These are phyloP conservation scores for Ptychoptera contaminata DNA, from an alignment of 2,888 invertebrate species.

Conservation along the genomic window DNA sequence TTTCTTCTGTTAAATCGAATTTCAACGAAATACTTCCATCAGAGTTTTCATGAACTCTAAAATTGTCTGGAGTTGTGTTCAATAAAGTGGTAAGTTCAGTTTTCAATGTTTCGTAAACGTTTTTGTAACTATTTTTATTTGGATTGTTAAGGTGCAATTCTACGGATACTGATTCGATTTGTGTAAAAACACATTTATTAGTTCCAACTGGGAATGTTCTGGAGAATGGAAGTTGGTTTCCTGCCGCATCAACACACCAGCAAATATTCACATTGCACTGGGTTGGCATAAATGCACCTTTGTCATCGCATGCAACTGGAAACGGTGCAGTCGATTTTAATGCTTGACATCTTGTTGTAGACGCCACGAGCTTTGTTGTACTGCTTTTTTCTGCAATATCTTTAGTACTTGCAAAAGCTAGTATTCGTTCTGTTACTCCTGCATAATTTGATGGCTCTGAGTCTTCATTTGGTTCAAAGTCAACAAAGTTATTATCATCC, in stretches of 20 bases:
- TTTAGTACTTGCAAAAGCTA: conserved; percentile 22
- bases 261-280: conserved; percentile 57
- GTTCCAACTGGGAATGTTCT: conserved; percentile 41
- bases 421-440: conserved; percentile 23
- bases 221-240: conserved; percentile 47
- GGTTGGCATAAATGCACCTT: conserved; percentile 55
- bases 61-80: conserved; percentile 35
- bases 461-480: conserved; percentile 5
- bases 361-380: conserved; percentile 18
- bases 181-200: conserved; percentile 43
- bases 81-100: conserved; percentile 26
- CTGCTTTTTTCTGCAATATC: conserved; percentile 27
- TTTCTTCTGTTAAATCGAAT: conserved; percentile 51
- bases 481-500: conserved; percentile 26
- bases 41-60: conserved; percentile 35
- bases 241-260: conserved; percentile 80
- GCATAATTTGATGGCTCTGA: conserved; percentile 20
- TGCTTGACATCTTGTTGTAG: conserved; percentile 32
- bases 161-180: conserved; percentile 58
- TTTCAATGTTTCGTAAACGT: conserved; percentile 32
- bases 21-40: conserved; percentile 36
- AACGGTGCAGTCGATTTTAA: conserved; percentile 28
- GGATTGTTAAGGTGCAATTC: conserved; percentile 56
- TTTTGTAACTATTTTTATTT: conserved; percentile 32
- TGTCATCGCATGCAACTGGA: conserved; percentile 44